Evolutionary conservation across 2,113 vertebrate species (phyloP).

Genomic region (Oncorhynchus kisutch): DNA sequence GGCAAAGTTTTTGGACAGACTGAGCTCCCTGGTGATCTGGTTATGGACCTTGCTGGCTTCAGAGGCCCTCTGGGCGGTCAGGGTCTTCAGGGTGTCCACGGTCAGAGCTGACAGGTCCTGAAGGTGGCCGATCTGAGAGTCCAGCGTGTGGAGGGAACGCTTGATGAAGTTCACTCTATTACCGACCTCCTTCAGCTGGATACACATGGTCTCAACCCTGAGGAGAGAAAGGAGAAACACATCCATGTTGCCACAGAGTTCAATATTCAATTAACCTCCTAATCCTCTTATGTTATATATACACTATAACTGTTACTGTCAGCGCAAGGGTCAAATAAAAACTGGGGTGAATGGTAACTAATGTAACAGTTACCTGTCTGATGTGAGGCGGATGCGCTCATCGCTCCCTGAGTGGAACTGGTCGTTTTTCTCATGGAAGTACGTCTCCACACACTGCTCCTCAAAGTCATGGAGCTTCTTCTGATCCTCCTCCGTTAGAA

Average conservation of each 20-base stretch:
- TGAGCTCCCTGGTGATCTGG: constrained; percentile 93
- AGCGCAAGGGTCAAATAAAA: no score
- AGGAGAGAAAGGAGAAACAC: constrained; percentile 39
- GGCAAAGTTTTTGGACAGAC: constrained; percentile 93
- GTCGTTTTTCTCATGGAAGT: constrained; percentile 97
- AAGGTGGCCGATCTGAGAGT: constrained; percentile 97
- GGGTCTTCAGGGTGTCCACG: constrained; percentile 96
- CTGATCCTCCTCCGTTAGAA: constrained; percentile 97
- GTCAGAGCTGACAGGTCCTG: constrained; percentile 96
- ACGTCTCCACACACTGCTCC: constrained; percentile 96
- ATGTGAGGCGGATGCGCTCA: constrained; percentile 95
- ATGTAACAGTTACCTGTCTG: constrained; percentile 80
- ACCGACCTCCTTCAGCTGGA: constrained; percentile 96
- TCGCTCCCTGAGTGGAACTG: constrained; percentile 96
- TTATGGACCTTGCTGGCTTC: constrained; percentile 98
- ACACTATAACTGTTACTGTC: no score
- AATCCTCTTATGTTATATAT: no score
- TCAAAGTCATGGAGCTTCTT: constrained; percentile 99
- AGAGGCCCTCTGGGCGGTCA: constrained; percentile 95
- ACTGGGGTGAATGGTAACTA: not conserved
- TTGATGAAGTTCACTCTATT: constrained; percentile 98
- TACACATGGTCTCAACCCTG: constrained; percentile 96
- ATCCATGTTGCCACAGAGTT: not conserved
- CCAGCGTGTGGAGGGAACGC: constrained; percentile 92
- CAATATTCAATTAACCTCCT: no score